phyloP scores from a whole-genome alignment of 2,888 invertebrate species.

The Luffia ferchaultella region DNA sequence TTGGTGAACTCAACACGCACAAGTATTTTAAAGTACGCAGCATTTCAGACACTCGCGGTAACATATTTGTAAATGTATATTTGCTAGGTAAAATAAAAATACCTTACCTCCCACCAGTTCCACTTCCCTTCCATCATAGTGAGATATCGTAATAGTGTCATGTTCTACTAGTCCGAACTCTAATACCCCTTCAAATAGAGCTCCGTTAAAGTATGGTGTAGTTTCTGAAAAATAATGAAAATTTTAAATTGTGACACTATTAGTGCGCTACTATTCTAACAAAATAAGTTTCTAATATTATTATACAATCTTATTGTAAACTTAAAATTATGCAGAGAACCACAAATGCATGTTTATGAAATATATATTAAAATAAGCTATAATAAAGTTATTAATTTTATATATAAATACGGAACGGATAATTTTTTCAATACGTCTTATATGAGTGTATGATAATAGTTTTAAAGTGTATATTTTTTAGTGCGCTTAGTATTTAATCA shows the following conservation, averaged over 20 bases:
- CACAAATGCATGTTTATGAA: constrained; percentile 17
- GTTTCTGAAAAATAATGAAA: constrained; percentile 7
- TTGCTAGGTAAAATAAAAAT: too few species aligned
- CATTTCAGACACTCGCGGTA: too few species aligned
- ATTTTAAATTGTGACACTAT: background rate
- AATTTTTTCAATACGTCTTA: too few species aligned
- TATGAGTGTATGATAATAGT: too few species aligned
- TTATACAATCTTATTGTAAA: constrained; percentile 4
- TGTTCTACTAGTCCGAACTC: constrained; percentile 26
- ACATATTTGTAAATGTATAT: too few species aligned
- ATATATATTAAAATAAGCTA: too few species aligned
- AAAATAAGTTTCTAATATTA: background rate
- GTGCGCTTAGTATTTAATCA: too few species aligned
- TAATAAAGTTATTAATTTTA: background rate
- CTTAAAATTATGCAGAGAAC: constrained; percentile 22
- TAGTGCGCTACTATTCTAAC: too few species aligned
- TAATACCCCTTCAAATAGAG: constrained; percentile 33
- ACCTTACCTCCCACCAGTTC: constrained; percentile 29
- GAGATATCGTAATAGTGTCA: constrained; percentile 30
- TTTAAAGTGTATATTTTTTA: too few species aligned
- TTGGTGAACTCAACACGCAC: too few species aligned
- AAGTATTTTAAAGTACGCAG: too few species aligned
- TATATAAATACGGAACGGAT: too few species aligned
- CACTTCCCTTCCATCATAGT: constrained; percentile 26
- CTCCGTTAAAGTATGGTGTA: constrained; percentile 26